A percentile compares a stretch with the other conserved stretches of the same genome.
Conservation (phyloP, 2,888 invertebrate genomes). For the Cyclophora albipunctata region DNA sequence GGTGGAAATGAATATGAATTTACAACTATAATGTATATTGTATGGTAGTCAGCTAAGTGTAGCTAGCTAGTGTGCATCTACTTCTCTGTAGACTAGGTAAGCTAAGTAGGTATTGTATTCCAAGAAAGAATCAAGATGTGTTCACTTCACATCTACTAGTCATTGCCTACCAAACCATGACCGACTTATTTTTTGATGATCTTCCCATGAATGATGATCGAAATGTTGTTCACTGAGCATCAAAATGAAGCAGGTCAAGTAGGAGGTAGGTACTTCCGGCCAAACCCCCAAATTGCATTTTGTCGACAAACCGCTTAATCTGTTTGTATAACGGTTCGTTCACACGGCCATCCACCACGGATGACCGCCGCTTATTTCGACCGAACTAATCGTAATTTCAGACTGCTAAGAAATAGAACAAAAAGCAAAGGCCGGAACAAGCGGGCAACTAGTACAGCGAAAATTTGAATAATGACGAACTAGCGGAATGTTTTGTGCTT, state of each 20-base stretch:
- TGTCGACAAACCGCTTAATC: conserved; percentile 42
- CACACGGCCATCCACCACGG: conserved; percentile 69
- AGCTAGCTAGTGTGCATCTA: no score
- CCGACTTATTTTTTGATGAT: no score
- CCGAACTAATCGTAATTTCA: conserved; percentile 71
- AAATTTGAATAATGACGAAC: conserved; percentile 72
- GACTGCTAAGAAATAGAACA: conserved; percentile 64
- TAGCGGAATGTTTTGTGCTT: conserved; percentile 67
- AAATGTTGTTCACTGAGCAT: no score
- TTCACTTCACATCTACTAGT: no score
- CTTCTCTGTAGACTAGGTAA: no score
- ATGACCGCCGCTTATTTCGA: conserved; percentile 65
- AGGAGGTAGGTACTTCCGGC: conserved; percentile 15
- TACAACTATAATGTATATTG: no score
- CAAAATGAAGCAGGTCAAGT: conserved; percentile 7
- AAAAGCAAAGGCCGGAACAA: conserved; percentile 70
- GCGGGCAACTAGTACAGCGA: conserved; percentile 70
- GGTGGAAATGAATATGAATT: background rate
- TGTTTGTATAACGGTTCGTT: conserved; percentile 64
- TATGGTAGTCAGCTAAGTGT: no score
- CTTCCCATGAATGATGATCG: no score
- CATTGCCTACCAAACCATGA: no score
- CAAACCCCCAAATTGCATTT: conserved; percentile 22
- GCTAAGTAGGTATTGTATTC: no score
- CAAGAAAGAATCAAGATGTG: no score